These are phyloP conservation scores for Stramonita haemastoma DNA, from an alignment of 2,888 invertebrate genomes.

Conservation along the genomic window DNA sequence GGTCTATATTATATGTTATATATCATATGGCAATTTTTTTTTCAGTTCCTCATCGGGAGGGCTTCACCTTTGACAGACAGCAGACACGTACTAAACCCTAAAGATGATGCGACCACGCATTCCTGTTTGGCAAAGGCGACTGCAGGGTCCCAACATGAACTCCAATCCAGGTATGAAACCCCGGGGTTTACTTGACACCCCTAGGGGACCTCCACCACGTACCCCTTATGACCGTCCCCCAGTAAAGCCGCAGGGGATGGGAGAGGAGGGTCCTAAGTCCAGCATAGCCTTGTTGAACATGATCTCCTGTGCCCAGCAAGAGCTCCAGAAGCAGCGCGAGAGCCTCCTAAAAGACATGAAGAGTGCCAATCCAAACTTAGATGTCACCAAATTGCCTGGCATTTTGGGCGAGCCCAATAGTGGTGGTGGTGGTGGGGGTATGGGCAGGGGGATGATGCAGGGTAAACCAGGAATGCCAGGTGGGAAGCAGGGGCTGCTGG, in stretches of 20 bases:
- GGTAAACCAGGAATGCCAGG: background rate
- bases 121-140: constrained; percentile 19
- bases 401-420: background rate
- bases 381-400: constrained; percentile 2
- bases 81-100: background rate
- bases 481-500: constrained; percentile 15
- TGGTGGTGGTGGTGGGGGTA: background rate
- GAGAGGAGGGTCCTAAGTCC: background rate
- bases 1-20: too few relatives aligned
- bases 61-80: background rate
- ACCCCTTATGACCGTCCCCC: constrained; percentile 28
- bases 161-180: constrained; percentile 7
- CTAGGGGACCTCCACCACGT: constrained; percentile 21
- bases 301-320: constrained; percentile 27
- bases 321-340: constrained; percentile 26
- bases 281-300: constrained; percentile 4
- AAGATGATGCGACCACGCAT: constrained; percentile 26
- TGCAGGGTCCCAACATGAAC: background rate
- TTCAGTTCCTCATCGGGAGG: too few relatives aligned
- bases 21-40: too few relatives aligned
- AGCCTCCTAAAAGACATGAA: background rate
- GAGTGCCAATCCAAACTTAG: background rate
- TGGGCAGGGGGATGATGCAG: background rate
- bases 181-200: constrained; percentile 26
- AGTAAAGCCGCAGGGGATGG: background rate